Evolutionary conservation across 2,113 vertebrate genomes (phyloP), one percentile per base, ranked within the genome.

Genomic region (Pyrgilauda ruficollis): DNA sequence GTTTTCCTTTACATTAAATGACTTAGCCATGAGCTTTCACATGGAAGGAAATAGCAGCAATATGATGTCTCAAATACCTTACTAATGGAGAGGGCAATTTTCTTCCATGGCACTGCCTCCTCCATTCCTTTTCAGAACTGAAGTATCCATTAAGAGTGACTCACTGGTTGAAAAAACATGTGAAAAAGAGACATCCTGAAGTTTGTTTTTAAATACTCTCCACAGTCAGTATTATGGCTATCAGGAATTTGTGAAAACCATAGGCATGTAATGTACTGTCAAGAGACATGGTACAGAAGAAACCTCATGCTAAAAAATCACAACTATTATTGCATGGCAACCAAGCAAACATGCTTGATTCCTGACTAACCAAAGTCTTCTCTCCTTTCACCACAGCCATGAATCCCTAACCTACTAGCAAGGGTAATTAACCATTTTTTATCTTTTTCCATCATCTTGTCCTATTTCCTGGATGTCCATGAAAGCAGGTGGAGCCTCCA

Each of bases 191-290:
- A 75, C 58, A 89, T 64, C 15, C 44, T 93, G 56, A 81, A 89
- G 76, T 62, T 93, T 93, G 74, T 75, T 95, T 89, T 90, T 20
- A 93, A 91, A 83, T 61, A 73, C 24, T 90, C 64, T 73, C 61
- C 64, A 69, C 33, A 76, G 41, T 56, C 70, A 47, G 31, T 53
- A 94, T 81, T 68, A 67, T 28, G 49, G 85, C 62, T 76, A 89
- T 62, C 66, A 85, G 75, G 81, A 89, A 95, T 87, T 81, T 79
- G n/a, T 53, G 62, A 82, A 95, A 94, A 91, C 53, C 77, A 43
- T 56, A 70, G 27, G 23, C 43, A 84, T 44, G 72, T 30, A 63
- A 72, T 27, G 28, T 20, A 78, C 70, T 95, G 94, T 72, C n/a
- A 82, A 75, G 62, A 64, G 17, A 86, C 3, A 37, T 5, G 7